Evolutionary conservation across 1,140 invertebrate species (phyloP).

Genomic region (Pemphigus obesinymphae): DNA sequence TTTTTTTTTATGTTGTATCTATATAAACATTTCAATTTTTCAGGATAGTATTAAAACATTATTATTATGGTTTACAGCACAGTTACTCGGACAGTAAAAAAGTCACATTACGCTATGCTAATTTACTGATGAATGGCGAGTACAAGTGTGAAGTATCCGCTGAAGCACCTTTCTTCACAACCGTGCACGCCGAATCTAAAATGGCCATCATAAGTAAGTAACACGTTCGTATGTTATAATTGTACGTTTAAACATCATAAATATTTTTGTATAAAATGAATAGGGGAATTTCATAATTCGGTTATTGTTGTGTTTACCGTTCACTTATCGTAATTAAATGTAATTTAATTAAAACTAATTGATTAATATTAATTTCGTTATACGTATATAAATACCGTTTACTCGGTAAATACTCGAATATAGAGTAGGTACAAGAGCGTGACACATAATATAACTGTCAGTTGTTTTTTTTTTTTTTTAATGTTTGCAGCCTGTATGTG

Average conservation of each 20-base stretch:
- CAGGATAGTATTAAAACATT: too few species aligned
- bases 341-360: not conserved
- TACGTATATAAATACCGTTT: too few species aligned
- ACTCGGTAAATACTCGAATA: too few species aligned
- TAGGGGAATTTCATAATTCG: not conserved
- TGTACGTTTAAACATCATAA: not conserved
- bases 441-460: too few species aligned
- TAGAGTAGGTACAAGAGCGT: too few species aligned
- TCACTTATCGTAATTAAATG: not conserved
- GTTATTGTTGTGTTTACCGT: not conserved
- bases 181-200: constrained; percentile 66
- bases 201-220: constrained; percentile 74
- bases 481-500: too few species aligned
- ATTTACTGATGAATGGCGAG: constrained; percentile 51
- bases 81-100: constrained; percentile 55
- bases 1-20: too few species aligned
- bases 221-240: not conserved
- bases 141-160: constrained; percentile 57
- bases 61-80: too few species aligned
- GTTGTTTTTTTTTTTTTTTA: too few species aligned
- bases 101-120: constrained; percentile 52
- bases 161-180: constrained; percentile 66
- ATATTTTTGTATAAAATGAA: not conserved
- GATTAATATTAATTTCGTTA: not conserved
- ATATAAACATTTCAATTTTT: too few species aligned